phyloP scores from a whole-genome alignment of 2,113 vertebrate genomes.

The Albula goreensis region DNA sequence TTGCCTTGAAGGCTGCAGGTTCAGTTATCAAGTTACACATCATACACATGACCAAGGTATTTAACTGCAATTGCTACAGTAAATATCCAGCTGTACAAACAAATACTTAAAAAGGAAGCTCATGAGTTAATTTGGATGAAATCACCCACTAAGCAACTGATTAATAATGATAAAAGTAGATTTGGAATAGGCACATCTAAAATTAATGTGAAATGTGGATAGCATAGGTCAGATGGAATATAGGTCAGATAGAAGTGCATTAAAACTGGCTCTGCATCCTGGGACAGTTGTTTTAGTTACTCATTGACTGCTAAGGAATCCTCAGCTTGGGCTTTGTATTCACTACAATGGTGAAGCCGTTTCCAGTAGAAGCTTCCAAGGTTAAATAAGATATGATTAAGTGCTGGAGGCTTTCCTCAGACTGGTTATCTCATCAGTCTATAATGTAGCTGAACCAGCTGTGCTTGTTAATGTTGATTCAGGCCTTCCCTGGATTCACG shows the following conservation, averaged over 20 bases:
- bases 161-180: neutral
- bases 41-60: neutral
- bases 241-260: neutral
- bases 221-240: neutral
- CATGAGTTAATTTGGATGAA: neutral
- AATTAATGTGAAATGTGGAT: neutral
- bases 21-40: neutral
- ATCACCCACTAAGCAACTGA: neutral
- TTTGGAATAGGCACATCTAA: neutral
- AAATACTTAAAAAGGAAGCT: neutral
- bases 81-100: neutral
- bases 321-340: neutral
- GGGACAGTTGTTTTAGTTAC: neutral
- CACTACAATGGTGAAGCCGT: neutral
- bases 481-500: neutral
- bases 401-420: neutral
- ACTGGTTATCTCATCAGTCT: neutral
- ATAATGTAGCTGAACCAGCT: neutral
- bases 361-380: neutral
- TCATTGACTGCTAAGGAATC: conserved; percentile 4
- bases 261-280: neutral
- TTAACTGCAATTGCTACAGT: neutral
- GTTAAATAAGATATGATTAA: neutral
- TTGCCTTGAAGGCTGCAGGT: neutral
- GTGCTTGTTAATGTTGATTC: neutral